Evolutionary conservation across 1,140 invertebrate genomes (phyloP), one percentile per base, ranked within the genome.

Genomic region (Colletes gigas): DNA sequence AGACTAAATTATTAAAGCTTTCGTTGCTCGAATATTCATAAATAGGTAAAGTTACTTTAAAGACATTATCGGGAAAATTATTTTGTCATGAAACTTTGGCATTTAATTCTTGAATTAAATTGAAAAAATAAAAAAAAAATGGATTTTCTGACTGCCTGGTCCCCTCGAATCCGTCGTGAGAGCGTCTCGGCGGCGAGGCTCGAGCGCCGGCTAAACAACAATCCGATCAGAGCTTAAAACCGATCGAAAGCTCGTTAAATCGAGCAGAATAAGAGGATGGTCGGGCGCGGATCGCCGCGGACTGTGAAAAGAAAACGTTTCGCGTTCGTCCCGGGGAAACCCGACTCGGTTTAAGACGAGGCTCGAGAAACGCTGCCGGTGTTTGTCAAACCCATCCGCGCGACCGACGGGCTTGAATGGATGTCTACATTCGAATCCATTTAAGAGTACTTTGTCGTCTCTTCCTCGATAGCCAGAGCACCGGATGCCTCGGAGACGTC

Each of bases 391-490:
- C 60, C 47, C 30, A 67, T 81, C 65, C 66, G 55, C 73, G 79
- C 52, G 72, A 63, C 73, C 55, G 66, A 62, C 73, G 54, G 30
- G 39, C 39, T 15, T 41, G 63, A 55, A 77, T 69, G 39, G 73
- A 47, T 69, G 59, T 81, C 79, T 54, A 54, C 52, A 69, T 69
- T 77, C 73, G 77, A 81, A 81, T 81, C 79, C 79, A 57, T 81
- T 81, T 77, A 81, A 81, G 73, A 77, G 55, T 69, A 68, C 73
- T 81, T 81, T 76, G 55, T 55, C 55, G 77, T 30, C 63, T 52
- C 65, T 76, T 69, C 21, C 74, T 67, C 50, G 57, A 69, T 68
- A 68, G 44, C 62, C 72, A 68, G 9, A 70, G 41, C 21, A 41
- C 54, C 80, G 67, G 54, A 76, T 55, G 57, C 41, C 74, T 54